phyloP scores from a whole-genome alignment of 2,113 vertebrate species.

The Gopherus flavomarginatus region DNA sequence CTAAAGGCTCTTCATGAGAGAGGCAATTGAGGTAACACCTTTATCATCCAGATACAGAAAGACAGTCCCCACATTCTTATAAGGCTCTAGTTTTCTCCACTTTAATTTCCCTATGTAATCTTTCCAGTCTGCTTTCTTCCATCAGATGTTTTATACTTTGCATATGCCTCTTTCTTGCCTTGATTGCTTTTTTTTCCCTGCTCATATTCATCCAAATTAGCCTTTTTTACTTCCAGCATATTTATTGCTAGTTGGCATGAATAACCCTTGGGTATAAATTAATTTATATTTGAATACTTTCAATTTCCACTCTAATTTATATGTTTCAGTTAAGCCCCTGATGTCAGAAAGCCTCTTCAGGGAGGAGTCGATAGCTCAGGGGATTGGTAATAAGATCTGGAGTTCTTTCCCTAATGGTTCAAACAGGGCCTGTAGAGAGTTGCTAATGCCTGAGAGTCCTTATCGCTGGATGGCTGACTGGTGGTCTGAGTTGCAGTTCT shows the following conservation, averaged over 20 bases:
- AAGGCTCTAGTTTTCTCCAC: not conserved
- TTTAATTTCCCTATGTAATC: not conserved
- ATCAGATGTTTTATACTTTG: conserved; percentile 41
- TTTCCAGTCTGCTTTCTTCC: conserved; percentile 2
- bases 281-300: conserved; percentile 77
- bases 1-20: not conserved
- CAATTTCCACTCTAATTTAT: conserved; percentile 74
- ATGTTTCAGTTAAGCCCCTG: conserved; percentile 62
- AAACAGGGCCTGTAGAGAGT: not conserved
- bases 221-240: conserved; percentile 62
- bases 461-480: not conserved
- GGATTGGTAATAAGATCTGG: conserved; percentile 45
- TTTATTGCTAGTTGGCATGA: conserved; percentile 71
- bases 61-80: not conserved
- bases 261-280: conserved; percentile 74
- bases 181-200: conserved; percentile 60
- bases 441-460: conserved; percentile 10
- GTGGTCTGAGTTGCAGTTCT: not conserved
- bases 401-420: conserved; percentile 27
- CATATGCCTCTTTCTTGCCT: conserved; percentile 62
- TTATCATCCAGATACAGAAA: not conserved
- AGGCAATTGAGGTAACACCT: not conserved
- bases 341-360: conserved; percentile 52
- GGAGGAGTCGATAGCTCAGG: conserved; percentile 32
- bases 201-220: conserved; percentile 69